These are phyloP conservation scores for Seriola quinqueradiata DNA, from an alignment of 2,113 vertebrate genomes.

Conservation along the genomic window DNA sequence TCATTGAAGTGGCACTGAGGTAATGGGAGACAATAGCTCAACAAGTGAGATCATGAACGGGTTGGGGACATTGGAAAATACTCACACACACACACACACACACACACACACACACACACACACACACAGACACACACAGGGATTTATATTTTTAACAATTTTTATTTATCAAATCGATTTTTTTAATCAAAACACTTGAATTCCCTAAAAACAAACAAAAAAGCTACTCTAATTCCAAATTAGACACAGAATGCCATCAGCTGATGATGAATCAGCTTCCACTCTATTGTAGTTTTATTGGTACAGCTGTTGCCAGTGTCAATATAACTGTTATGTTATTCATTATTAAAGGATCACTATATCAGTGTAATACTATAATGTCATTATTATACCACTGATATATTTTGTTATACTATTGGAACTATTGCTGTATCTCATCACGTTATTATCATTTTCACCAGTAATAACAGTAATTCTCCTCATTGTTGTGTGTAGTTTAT, in stretches of 20 bases:
- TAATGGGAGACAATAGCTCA: constrained; percentile 56
- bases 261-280: background rate
- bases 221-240: background rate
- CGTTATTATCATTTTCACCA: too few relatives aligned
- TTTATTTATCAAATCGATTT: background rate
- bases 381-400: too few relatives aligned
- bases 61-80: constrained; percentile 29
- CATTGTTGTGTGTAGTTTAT: too few relatives aligned
- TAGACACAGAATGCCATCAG: background rate
- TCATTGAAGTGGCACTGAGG: constrained; percentile 49
- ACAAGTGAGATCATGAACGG: constrained; percentile 1
- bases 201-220: background rate
- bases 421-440: too few relatives aligned
- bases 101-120: background rate
- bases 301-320: background rate
- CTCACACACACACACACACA: background rate
- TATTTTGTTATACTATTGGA: too few relatives aligned
- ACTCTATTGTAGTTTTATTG: background rate
- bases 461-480: too few relatives aligned
- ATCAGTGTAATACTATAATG: too few relatives aligned
- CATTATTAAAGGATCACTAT: too few relatives aligned
- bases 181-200: background rate
- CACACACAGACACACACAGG: too few relatives aligned
- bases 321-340: too few relatives aligned
- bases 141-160: too few relatives aligned